Evolutionary conservation across 2,113 vertebrate genomes (phyloP).

Genomic region (Varanus komodoensis): DNA sequence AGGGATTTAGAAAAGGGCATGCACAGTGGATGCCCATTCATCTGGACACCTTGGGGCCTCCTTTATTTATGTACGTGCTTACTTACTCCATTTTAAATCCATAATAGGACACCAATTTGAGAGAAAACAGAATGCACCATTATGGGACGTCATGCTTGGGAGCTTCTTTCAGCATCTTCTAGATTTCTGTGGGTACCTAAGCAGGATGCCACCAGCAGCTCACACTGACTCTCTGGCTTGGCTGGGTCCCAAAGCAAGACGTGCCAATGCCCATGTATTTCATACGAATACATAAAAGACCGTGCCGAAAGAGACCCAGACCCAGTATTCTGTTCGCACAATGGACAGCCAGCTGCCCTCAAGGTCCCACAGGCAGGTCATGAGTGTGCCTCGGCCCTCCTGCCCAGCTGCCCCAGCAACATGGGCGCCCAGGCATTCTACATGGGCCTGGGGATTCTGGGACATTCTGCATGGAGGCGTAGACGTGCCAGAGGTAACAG

Average conservation of each 20-base stretch:
- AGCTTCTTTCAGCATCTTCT: background rate
- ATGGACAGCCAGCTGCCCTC: no score
- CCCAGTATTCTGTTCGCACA: no score
- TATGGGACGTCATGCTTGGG: background rate
- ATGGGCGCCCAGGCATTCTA: no score
- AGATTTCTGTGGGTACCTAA: no score
- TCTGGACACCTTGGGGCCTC: background rate
- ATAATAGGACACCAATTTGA: background rate
- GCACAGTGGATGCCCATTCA: background rate
- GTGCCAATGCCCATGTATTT: background rate
- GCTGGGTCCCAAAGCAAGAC: background rate
- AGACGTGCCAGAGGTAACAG: background rate
- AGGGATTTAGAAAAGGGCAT: background rate
- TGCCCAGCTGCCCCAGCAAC: no score
- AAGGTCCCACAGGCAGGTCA: no score
- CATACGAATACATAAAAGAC: no score
- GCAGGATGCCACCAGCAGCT: background rate
- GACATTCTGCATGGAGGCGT: background rate
- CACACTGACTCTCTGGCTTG: background rate
- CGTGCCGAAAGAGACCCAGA: no score
- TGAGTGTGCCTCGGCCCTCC: no score
- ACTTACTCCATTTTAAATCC: no score
- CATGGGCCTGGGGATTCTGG: background rate
- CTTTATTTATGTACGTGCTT: background rate
- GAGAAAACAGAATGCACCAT: background rate